Evolutionary conservation across 2,888 invertebrate genomes (phyloP), one percentile per base, ranked within the genome.

Genomic region (Chrysolina haemoptera): DNA sequence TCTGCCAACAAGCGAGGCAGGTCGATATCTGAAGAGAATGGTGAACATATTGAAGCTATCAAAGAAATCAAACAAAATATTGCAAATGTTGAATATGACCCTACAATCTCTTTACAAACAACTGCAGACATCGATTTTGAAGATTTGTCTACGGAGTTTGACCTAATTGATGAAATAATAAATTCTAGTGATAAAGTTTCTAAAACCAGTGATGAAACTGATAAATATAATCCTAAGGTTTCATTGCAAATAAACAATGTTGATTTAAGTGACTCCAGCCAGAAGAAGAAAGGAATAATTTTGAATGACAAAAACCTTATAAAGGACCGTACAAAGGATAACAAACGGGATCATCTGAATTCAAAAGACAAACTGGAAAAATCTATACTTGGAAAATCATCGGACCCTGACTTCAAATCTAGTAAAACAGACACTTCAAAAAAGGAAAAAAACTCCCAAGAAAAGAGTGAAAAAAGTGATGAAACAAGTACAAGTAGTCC

Each of bases 101-200:
- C 85, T n/a, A 74, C 80, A 48, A 62, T 80, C 55, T 80, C 82
- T n/a, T 55, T 81, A 43, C 76, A 78, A 40, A 35, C 78, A 48
- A 63, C 74, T 48, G 16, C 59, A 41, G 81, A 87, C 22, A 85
- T 86, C 46, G 80, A 86, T 64, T 82, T 88, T 68, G 87, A 87
- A 76, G 86, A 86, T 68, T 84, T 89, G 62, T 82, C 86, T 5
- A 82, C 81, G 11, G 89, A 88, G 66, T 88, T 88, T 79, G 86
- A 88, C 73, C 82, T 88, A 71, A 87, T 89, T 63, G 88, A 89
- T 79, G 88, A 89, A 71, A 87, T 89, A 67, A 80, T 89, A 5
- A 82, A 79, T 50, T 75, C 83, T 41, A 64, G 46, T 70, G 70
- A 74, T 46, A 75, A 76, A 73, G 62, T 11, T 55, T 16, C 64